Evolutionary conservation across 2,888 invertebrate genomes (phyloP).

Genomic region (Caradrina kadenii): DNA sequence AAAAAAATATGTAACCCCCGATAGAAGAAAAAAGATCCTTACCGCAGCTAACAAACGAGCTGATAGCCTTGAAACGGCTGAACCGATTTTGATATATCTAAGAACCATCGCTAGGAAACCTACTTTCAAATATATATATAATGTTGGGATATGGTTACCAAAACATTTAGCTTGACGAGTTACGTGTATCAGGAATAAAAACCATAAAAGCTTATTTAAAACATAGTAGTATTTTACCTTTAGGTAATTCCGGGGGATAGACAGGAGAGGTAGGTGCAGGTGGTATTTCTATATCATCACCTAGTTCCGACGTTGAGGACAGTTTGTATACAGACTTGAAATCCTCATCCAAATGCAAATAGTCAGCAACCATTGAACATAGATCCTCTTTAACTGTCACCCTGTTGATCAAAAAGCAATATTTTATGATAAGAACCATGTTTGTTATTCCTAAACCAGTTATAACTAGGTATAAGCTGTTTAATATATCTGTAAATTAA

Average conservation of each 20-base stretch:
- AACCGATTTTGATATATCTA: no score
- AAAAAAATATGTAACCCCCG: no score
- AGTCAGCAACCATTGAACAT: conserved; percentile 78
- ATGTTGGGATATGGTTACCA: no score
- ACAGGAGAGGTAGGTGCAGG: conserved; percentile 79
- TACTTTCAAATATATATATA: no score
- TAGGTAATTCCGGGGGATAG: conserved; percentile 81
- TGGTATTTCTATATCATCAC: conserved; percentile 80
- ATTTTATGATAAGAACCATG: background rate
- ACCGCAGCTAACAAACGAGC: no score
- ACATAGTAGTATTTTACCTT: conserved; percentile 70
- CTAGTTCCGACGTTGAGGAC: conserved; percentile 75
- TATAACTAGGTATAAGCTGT: no score
- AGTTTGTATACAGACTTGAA: conserved; percentile 76
- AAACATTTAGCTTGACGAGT: no score
- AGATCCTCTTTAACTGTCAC: conserved; percentile 82
- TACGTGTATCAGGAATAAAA: background rate
- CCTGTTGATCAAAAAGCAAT: conserved; percentile 68
- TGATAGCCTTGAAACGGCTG: no score
- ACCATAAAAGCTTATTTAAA: background rate
- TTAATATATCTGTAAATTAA: conserved; percentile 3
- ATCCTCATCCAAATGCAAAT: conserved; percentile 83
- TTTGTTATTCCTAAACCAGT: conserved; percentile 1
- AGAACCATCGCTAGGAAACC: no score
- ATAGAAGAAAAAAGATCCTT: no score